Conservation (phyloP, 2,888 invertebrate species). For the Crematogaster levior region DNA sequence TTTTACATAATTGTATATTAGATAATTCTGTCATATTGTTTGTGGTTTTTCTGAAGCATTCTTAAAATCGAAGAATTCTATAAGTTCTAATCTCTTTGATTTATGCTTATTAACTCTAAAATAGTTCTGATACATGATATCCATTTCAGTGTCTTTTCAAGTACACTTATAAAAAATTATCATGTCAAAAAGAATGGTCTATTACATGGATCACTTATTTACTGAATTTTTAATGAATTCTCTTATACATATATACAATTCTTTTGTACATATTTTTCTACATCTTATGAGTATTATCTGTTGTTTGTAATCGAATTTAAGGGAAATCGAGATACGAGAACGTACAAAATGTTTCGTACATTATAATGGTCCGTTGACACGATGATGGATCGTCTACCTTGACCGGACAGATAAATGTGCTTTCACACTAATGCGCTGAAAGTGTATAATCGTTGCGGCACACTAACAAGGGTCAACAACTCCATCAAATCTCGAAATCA, state of each 20-base stretch:
- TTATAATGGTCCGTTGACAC: slow-evolving; percentile 81
- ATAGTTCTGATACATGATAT: neutral
- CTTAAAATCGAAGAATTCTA: neutral
- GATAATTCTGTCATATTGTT: neutral
- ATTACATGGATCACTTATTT: neutral
- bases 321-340: slow-evolving; percentile 49
- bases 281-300: slow-evolving; percentile 46
- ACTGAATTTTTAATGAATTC: neutral
- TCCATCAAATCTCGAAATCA: slow-evolving; percentile 68
- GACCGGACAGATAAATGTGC: slow-evolving; percentile 74
- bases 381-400: slow-evolving; percentile 83
- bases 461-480: slow-evolving; percentile 69
- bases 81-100: neutral
- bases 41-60: too few species aligned
- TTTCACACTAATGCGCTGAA: slow-evolving; percentile 72
- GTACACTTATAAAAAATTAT: neutral
- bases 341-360: slow-evolving; percentile 64
- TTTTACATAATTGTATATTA: neutral
- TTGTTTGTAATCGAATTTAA: slow-evolving; percentile 28
- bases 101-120: neutral
- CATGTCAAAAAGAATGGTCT: neutral
- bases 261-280: neutral
- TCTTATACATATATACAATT: neutral
- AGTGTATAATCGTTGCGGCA: slow-evolving; percentile 72
- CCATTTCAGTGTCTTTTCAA: neutral